Base-by-base conservation (phyloP, 2,888 invertebrate species). In the Phyto melanocephala region DNA sequence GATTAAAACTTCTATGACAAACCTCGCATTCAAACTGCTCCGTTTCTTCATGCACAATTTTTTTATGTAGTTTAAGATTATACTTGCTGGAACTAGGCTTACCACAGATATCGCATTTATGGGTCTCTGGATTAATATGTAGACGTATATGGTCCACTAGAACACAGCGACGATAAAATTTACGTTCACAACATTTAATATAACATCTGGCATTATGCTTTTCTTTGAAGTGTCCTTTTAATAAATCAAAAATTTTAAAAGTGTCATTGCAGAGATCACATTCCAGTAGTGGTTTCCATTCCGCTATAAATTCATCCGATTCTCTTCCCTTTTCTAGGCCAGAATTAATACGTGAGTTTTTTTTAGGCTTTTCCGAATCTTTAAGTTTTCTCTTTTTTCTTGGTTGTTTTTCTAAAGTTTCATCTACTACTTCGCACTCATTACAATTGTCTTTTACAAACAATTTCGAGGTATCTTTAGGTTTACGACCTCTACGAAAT, bases 131-230 rank as follows among this genome's bases (percentile, higher is more conserved):
- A 79, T 87, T 80, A 10, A 85, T 42, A 47, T 87, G 87, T 0
- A 85, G 33, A 1, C 84, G 50, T 50, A 87, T 80, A 47, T 87
- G 87, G 17, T 87, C 86, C 0, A 86, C 86, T 7, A 87, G 65
- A 7, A 83, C 79, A 56, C 83, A 83, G 2, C 87, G 87, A 6
- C 84, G 84, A 6, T 60, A 58, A 58, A 85, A 86, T 62, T 85
- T 86, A 11, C 83, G 85, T 1, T 85, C 80, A 42, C 87, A 87
- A 35, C 87, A 87, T 11, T 62, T 56, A 6, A 86, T 85, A 54
- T 85, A 86, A 0, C 79, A 85, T 37, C 71, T 67, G 10, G n/a
- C 47, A 71, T 85, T 84, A 60, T 87, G 87, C 2, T 56, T 68
- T 6, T 81, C 75, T 8, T 80, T 82, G 20, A 78, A 87, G 65